Percentiles rank a stretch among this genome's conserved stretches.
Conservation (phyloP, 2,888 invertebrate genomes). For the Epinotia brunnichana region DNA sequence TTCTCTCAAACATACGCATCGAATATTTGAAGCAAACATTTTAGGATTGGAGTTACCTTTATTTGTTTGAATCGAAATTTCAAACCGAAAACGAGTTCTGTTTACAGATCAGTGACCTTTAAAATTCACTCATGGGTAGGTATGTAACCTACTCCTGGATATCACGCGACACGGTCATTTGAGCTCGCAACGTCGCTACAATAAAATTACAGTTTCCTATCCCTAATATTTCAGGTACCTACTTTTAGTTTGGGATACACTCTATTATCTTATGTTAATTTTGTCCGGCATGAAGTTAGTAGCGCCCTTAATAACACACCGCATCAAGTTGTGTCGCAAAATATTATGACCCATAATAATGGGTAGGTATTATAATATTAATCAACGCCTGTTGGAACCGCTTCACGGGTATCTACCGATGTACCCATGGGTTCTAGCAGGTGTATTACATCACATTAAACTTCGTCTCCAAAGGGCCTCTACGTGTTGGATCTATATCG, state of each 20-base stretch:
- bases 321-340: slow-evolving; percentile 19
- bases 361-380: too few relatives aligned
- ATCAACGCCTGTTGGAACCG: too few relatives aligned
- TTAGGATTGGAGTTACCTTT: too few relatives aligned
- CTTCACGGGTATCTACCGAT: too few relatives aligned
- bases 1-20: too few relatives aligned
- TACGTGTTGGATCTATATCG: too few relatives aligned
- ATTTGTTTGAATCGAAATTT: too few relatives aligned
- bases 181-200: slow-evolving; percentile 12
- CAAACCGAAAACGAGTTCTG: neutral
- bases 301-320: slow-evolving; percentile 29
- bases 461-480: too few relatives aligned
- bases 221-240: slow-evolving; percentile 34
- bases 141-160: too few relatives aligned
- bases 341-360: slow-evolving; percentile 24
- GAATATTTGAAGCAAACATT: too few relatives aligned
- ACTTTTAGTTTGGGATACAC: slow-evolving; percentile 35
- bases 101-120: slow-evolving; percentile 25
- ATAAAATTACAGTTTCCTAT: slow-evolving; percentile 38
- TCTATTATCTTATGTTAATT: slow-evolving; percentile 43
- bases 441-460: too few relatives aligned
- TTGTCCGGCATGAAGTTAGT: slow-evolving; percentile 35
- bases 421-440: too few relatives aligned
- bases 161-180: neutral
- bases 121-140: slow-evolving; percentile 9